Conservation (phyloP, 2,113 vertebrate genomes). For the Hyaena hyaena region DNA sequence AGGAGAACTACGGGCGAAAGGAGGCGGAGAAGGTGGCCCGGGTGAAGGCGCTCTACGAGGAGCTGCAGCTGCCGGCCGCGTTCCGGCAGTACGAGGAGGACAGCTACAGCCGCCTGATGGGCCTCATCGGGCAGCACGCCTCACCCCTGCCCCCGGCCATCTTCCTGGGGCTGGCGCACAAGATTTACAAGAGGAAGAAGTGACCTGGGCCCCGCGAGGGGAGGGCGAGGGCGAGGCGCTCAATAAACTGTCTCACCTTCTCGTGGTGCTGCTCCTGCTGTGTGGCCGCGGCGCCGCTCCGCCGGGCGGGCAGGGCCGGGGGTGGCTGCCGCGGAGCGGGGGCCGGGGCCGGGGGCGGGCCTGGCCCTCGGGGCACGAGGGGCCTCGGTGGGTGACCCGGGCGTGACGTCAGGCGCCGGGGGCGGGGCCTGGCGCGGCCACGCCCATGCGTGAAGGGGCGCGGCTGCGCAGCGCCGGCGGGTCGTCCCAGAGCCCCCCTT, state of each 20-base stretch:
- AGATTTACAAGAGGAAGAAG: slow-evolving; percentile 95
- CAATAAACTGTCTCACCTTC: slow-evolving; percentile 56
- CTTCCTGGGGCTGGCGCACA: slow-evolving; percentile 91
- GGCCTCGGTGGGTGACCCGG: not conserved
- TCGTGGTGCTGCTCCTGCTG: not conserved
- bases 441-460: slow-evolving; percentile 69
- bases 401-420: not conserved
- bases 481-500: slow-evolving; percentile 34
- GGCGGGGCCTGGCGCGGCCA: slow-evolving; percentile 33
- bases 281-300: not conserved
- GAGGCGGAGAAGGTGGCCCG: slow-evolving; percentile 89
- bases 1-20: slow-evolving; percentile 92
- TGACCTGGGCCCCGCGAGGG: slow-evolving; percentile 78
- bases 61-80: slow-evolving; percentile 85
- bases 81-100: slow-evolving; percentile 91
- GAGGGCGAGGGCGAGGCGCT: not conserved
- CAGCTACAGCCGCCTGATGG: slow-evolving; percentile 90
- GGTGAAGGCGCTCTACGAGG: slow-evolving; percentile 92
- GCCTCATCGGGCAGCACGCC: slow-evolving; percentile 87
- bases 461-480: slow-evolving; percentile 61
- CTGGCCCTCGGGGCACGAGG: too few relatives aligned
- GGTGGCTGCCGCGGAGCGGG: not conserved
- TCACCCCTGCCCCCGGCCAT: slow-evolving; percentile 87
- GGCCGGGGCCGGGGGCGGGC: not conserved
- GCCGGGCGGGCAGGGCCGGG: not conserved